Percentiles rank a stretch among this genome's conserved stretches.
Conservation (phyloP, 2,888 invertebrate species). For the Augochlorella aurata region DNA sequence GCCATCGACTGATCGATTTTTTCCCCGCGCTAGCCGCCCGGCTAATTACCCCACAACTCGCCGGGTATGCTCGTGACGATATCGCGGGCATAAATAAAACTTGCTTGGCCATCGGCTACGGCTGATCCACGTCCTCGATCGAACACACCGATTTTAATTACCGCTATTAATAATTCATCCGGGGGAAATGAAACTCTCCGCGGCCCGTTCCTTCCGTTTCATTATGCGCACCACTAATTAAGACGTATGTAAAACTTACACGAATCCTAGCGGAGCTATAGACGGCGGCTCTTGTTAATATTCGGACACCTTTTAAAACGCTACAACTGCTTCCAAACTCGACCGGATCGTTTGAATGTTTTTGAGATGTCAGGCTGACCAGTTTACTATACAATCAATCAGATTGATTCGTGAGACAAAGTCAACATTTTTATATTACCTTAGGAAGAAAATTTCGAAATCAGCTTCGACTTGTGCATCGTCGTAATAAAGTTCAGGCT, state of each 20-base stretch:
- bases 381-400: no score
- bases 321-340: no score
- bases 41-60: slow-evolving; percentile 39
- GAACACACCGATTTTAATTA: slow-evolving; percentile 35
- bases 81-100: slow-evolving; percentile 29
- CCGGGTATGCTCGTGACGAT: slow-evolving; percentile 28
- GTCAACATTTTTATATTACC: no score
- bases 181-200: not conserved
- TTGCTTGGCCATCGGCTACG: not conserved
- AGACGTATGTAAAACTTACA: slow-evolving; percentile 19
- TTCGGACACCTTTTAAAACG: no score
- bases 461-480: no score
- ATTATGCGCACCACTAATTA: slow-evolving; percentile 5
- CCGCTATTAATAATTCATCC: slow-evolving; percentile 42
- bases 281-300: no score
- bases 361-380: no score
- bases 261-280: not conserved
- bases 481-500: no score
- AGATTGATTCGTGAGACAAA: no score
- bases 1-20: slow-evolving; percentile 25
- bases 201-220: not conserved
- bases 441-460: no score
- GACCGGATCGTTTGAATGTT: no score
- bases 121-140: slow-evolving; percentile 19
- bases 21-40: slow-evolving; percentile 1